Conservation (phyloP, 2,113 vertebrate species). For the Pituophis catenifer region DNA sequence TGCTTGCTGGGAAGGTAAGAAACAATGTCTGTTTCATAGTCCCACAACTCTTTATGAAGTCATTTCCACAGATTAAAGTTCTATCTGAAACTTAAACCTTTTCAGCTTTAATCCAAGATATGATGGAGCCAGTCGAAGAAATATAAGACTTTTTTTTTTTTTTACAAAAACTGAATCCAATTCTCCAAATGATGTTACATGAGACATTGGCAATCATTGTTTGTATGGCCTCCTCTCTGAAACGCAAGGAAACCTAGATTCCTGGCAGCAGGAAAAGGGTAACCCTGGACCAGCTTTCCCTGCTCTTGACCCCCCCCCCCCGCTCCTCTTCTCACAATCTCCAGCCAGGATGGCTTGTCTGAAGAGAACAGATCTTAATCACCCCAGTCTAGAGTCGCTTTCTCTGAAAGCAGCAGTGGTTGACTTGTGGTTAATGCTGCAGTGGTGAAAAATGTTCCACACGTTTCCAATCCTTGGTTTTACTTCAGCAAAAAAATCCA, state of each 20-base stretch:
- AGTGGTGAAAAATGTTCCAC: not conserved
- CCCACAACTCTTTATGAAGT: slow-evolving; percentile 15
- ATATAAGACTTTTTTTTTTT: not conserved
- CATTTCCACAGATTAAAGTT: slow-evolving; percentile 6
- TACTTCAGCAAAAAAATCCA: slow-evolving; percentile 18
- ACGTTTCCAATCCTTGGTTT: slow-evolving; percentile 1
- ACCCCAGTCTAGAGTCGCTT: slow-evolving; percentile 28
- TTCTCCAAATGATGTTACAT: slow-evolving; percentile 16
- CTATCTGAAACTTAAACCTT: not conserved
- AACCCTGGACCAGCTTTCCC: not conserved
- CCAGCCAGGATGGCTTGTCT: not conserved
- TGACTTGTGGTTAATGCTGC: slow-evolving; percentile 6
- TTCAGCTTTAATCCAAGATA: not conserved
- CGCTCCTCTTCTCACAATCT: not conserved
- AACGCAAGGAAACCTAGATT: slow-evolving; percentile 41
- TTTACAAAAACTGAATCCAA: not conserved
- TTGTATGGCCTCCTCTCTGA: not conserved
- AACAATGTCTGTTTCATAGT: not conserved
- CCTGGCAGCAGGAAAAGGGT: slow-evolving; percentile 12
- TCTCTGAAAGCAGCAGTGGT: slow-evolving; percentile 41
- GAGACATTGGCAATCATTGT: slow-evolving; percentile 14
- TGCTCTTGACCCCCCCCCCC: not conserved
- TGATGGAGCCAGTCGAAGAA: not conserved
- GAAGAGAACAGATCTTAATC: not conserved
- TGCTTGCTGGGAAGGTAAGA: not conserved